Percentiles rank a stretch among this genome's conserved stretches.
phyloP scores from a whole-genome alignment of 1,140 invertebrate genomes.

The Probaryconus sp. region DNA sequence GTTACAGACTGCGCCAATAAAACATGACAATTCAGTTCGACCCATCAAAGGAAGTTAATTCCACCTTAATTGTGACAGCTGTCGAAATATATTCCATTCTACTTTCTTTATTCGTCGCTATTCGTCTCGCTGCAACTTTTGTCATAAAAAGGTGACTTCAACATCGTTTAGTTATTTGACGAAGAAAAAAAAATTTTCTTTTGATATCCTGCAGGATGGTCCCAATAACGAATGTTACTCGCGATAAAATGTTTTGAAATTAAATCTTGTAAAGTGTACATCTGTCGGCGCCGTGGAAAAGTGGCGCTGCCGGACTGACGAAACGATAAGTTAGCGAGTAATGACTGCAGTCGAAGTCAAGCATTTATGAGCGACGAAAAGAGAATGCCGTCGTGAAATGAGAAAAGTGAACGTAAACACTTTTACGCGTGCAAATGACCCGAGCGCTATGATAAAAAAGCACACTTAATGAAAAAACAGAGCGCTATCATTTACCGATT shows the following conservation, averaged over 20 bases:
- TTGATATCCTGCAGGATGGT: slow-evolving; percentile 21
- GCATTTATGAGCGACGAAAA: slow-evolving; percentile 48
- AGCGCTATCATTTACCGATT: slow-evolving; percentile 33
- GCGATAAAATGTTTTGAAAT: slow-evolving; percentile 41
- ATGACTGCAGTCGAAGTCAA: slow-evolving; percentile 45
- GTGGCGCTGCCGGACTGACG: slow-evolving; percentile 27
- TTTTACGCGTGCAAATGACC: slow-evolving; percentile 38
- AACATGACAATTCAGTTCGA: slow-evolving; percentile 57
- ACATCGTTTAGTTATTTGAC: too few relatives aligned
- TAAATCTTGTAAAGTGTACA: slow-evolving; percentile 49
- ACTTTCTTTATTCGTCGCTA: slow-evolving; percentile 1
- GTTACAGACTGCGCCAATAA: slow-evolving; percentile 42
- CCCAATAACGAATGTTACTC: slow-evolving; percentile 29
- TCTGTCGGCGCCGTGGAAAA: slow-evolving; percentile 43
- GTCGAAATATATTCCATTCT: slow-evolving; percentile 14
- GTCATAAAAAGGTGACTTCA: neutral
- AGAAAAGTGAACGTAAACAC: slow-evolving; percentile 46
- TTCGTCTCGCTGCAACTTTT: neutral
- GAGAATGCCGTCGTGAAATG: slow-evolving; percentile 32
- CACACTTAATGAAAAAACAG: slow-evolving; percentile 44
- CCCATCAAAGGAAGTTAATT: slow-evolving; percentile 52
- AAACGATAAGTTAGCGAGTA: slow-evolving; percentile 42
- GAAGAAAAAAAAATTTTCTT: too few relatives aligned
- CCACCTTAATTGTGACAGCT: slow-evolving; percentile 33
- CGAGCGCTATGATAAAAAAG: slow-evolving; percentile 30